Evolutionary conservation across 2,888 invertebrate genomes (phyloP), one percentile per base, ranked within the genome.

Genomic region (Acheta domesticus): DNA sequence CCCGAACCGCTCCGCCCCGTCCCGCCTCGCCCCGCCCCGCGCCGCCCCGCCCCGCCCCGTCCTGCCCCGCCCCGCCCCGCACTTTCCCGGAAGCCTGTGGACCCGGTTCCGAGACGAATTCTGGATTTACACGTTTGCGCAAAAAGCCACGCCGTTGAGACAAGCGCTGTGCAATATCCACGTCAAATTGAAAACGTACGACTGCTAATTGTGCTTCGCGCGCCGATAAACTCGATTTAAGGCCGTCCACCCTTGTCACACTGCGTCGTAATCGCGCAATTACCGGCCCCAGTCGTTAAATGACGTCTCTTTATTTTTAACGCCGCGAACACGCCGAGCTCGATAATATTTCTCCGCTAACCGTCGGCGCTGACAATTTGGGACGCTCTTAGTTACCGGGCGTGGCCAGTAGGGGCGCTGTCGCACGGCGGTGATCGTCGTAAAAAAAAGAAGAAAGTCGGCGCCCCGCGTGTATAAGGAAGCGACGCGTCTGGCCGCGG

Each of bases 361-460:
- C 62, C 62, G 62, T 62, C 62, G 62, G 62, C 62, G 62, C 62
- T 62, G 62, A 62, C 62, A 62, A 62, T 62, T 62, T 62, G 62
- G 62, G 14, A n/a, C 62, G 62, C 62, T 14, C n/a, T 62, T 62
- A 62, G 62, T 62, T 62, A 62, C 62, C 11, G 62, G 62, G 62
- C n/a, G 62, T 62, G 62, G 62, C 62, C 62, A 5, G 62, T 62
- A 62, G 62, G 62, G n/a, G 14, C 62, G 62, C 62, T 62, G 62
- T 62, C 62, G 62, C n/a, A 36, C 12, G 62, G n/a, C 62, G 62
- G n/a, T n/a, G 62, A 36, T 36, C 36, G 36, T 36, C 3, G 5
- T 36, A 36, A 62, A n/a, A 62, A 62, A 62, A 62, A 62, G 12
- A 62, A 4, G 62, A 62, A 12, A 62, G n/a, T 3, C 16, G 62